Base-by-base conservation (phyloP, 2,888 invertebrate genomes). In the Mythimna impura region DNA sequence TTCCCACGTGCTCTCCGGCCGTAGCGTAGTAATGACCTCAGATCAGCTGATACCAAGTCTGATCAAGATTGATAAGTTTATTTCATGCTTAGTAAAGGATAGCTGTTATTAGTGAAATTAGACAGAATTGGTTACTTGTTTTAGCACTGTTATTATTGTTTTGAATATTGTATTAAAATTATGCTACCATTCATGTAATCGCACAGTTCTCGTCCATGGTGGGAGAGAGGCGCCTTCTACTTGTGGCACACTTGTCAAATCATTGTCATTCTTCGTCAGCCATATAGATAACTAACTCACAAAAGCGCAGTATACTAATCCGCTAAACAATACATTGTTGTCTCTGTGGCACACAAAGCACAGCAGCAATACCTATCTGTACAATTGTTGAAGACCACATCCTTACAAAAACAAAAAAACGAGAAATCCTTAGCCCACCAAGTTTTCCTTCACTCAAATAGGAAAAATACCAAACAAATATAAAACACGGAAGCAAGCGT, bases 1-100 rank as follows among this genome's bases (percentile, higher is more conserved):
- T 93, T 94, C 94, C 91, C 94, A 94, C 93, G 92, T 92, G 91
- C 66, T 81, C 76, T 72, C 78, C 57, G 86, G 84, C 88, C 87
- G 73, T 81, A 61, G 78, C 81, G 92, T 92, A 91, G 93, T 91
- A 93, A 92, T 89, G 91, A 93, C 92, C 93, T 91, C 78, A 81
- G 85, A 83, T 82, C 81, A 84, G 76, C 78, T 87, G 87, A 85
- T 85, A 74, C 71, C 65, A 14, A 57, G 57, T 36, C 50, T 80
- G 81, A 81, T 81, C 78, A 63, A 81, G 87, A 86, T 86, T 83
- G 81, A 86, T 86, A 86, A 86, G 78, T 86, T 78, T 77, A 80
- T 78, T 84, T 75, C 66, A 74, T 73, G 78, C 73, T 77, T 69
- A 79, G 77, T 79, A 66, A 63, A 61, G 66, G 77, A 80, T 83